Conservation (phyloP, 2,888 invertebrate species). For the Mylabris sibirica region DNA sequence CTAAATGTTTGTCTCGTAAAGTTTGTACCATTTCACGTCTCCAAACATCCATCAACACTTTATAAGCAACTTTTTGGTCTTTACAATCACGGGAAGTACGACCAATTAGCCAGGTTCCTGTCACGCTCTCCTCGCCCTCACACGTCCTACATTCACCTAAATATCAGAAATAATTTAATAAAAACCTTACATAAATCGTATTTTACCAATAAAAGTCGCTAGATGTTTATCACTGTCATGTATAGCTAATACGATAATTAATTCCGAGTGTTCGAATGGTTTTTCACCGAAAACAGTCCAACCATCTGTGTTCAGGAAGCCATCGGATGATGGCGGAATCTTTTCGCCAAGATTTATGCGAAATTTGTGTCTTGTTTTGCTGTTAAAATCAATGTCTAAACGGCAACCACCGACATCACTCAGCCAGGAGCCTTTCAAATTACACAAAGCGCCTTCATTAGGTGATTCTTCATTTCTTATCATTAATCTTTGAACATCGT, state of each 20-base stretch:
- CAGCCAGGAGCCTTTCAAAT: constrained; percentile 50
- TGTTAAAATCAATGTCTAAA: constrained; percentile 31
- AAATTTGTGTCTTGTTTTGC: constrained; percentile 27
- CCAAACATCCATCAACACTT: constrained; percentile 51
- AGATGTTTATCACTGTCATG: constrained; percentile 45
- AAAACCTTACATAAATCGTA: constrained; percentile 17
- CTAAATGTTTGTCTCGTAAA: constrained; percentile 41
- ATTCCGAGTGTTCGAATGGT: constrained; percentile 49
- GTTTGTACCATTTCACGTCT: constrained; percentile 35
- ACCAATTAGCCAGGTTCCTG: constrained; percentile 55
- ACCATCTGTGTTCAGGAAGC: constrained; percentile 46
- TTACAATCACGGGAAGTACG: constrained; percentile 52
- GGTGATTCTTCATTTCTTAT: constrained; percentile 32
- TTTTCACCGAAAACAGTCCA: constrained; percentile 50
- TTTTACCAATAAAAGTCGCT: constrained; percentile 53
- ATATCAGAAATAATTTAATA: constrained; percentile 19
- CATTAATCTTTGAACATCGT: constrained; percentile 41
- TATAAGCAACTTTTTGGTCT: constrained; percentile 49
- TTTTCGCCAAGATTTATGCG: constrained; percentile 25
- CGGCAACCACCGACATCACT: constrained; percentile 48
- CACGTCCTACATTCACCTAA: constrained; percentile 57
- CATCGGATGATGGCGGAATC: constrained; percentile 40
- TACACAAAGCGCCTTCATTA: constrained; percentile 40
- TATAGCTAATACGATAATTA: constrained; percentile 48
- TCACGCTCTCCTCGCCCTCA: constrained; percentile 50